Percentiles rank a stretch among this genome's conserved stretches.
Evolutionary conservation across 1,140 invertebrate species (phyloP).

Genomic region (Limonius californicus): DNA sequence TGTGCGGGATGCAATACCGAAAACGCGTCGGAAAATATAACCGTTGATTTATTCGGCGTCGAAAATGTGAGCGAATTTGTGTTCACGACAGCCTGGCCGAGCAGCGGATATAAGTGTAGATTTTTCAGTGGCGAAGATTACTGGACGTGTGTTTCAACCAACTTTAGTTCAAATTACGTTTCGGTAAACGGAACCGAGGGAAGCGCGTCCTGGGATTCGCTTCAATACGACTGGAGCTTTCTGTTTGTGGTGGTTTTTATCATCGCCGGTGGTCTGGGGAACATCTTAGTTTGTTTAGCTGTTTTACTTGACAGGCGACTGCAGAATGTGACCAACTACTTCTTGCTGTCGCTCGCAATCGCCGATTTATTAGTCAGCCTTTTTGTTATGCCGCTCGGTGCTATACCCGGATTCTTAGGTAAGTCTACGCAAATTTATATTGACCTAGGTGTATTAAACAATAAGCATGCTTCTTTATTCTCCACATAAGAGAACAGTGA

Average conservation of each 20-base stretch:
- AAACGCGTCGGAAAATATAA: not conserved
- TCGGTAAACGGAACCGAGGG: constrained; percentile 6
- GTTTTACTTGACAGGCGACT: constrained; percentile 79
- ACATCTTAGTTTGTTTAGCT: constrained; percentile 87
- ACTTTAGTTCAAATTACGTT: constrained; percentile 5
- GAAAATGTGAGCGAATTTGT: constrained; percentile 9
- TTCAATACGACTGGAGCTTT: constrained; percentile 69
- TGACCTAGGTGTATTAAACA: too few species aligned
- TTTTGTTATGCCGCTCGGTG: constrained; percentile 87
- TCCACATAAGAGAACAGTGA: too few species aligned
- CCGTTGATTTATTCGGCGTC: not conserved
- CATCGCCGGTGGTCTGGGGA: constrained; percentile 82
- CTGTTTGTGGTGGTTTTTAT: constrained; percentile 78
- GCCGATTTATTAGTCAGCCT: constrained; percentile 89
- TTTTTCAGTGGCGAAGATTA: not conserved
- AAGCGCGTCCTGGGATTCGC: not conserved
- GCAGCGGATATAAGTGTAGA: not conserved
- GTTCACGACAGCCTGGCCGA: not conserved
- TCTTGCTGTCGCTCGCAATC: constrained; percentile 87
- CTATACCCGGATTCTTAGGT: constrained; percentile 81
- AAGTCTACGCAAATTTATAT: constrained; percentile 48
- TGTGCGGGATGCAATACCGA: not conserved
- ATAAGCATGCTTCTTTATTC: too few species aligned
- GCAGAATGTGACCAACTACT: constrained; percentile 93
- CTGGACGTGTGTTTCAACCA: not conserved